Evolutionary conservation across 2,888 invertebrate species (phyloP).

Genomic region (Phyllotreta striolata): DNA sequence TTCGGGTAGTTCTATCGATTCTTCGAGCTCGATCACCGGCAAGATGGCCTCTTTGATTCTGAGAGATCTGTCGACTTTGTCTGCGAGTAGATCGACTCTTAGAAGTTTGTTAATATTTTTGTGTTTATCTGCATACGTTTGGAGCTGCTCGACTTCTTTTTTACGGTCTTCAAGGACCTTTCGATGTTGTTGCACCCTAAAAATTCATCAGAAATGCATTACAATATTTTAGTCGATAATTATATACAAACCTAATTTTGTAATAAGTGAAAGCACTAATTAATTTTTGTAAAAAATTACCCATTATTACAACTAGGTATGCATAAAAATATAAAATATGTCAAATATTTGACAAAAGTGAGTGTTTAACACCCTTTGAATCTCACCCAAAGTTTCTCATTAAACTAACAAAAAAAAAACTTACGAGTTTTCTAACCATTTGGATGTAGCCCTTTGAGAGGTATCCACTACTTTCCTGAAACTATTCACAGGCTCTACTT

Average conservation of each 20-base stretch:
- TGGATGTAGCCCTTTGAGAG: conserved; percentile 62
- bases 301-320: conserved; percentile 1
- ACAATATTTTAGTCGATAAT: neutral
- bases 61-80: conserved; percentile 59
- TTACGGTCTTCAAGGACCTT: conserved; percentile 50
- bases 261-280: neutral
- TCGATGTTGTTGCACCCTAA: conserved; percentile 53
- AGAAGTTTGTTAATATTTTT: conserved; percentile 56
- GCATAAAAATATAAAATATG: neutral
- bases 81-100: conserved; percentile 55
- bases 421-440: conserved; percentile 66
- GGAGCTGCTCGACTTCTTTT: conserved; percentile 56
- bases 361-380: neutral
- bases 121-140: conserved; percentile 49
- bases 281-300: conserved; percentile 7
- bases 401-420: conserved; percentile 39
- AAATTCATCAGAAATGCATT: conserved; percentile 34
- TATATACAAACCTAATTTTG: neutral
- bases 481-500: conserved; percentile 63
- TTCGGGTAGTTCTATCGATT: conserved; percentile 66
- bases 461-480: conserved; percentile 67
- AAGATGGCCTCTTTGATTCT: conserved; percentile 61
- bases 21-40: conserved; percentile 64
- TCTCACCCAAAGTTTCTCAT: conserved; percentile 9
- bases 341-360: neutral